Conservation (phyloP, 2,797 vertebrate genomes). For the Poliocrania exsul region DNA sequence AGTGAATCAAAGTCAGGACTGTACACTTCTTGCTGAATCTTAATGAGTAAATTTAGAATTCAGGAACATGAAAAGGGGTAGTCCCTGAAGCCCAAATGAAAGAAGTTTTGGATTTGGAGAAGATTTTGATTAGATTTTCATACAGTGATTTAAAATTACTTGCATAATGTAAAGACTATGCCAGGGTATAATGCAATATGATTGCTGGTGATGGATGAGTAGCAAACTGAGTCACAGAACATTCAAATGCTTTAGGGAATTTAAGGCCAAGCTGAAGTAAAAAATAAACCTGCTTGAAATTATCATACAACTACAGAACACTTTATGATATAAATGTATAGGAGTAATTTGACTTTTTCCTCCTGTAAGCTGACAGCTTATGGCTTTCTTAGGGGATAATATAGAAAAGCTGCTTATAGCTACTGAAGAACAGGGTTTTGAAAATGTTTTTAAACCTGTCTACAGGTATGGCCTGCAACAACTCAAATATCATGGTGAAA, state of each 20-base stretch:
- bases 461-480: background rate
- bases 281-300: background rate
- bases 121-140: slow-evolving; percentile 32
- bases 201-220: background rate
- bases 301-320: background rate
- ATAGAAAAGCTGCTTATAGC: background rate
- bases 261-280: slow-evolving; percentile 1
- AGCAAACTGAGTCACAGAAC: background rate
- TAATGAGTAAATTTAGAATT: slow-evolving; percentile 12
- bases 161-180: background rate
- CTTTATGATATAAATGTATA: background rate
- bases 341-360: background rate
- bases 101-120: slow-evolving; percentile 11
- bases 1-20: background rate
- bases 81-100: slow-evolving; percentile 28
- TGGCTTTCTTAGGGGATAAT: background rate
- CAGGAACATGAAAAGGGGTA: background rate
- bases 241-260: background rate
- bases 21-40: background rate
- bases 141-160: slow-evolving; percentile 2
- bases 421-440: background rate
- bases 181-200: background rate
- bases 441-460: background rate
- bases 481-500: background rate
- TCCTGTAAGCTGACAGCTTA: background rate